Conservation (phyloP, 2,113 vertebrate species). For the Syngnathoides biaculeatus region DNA sequence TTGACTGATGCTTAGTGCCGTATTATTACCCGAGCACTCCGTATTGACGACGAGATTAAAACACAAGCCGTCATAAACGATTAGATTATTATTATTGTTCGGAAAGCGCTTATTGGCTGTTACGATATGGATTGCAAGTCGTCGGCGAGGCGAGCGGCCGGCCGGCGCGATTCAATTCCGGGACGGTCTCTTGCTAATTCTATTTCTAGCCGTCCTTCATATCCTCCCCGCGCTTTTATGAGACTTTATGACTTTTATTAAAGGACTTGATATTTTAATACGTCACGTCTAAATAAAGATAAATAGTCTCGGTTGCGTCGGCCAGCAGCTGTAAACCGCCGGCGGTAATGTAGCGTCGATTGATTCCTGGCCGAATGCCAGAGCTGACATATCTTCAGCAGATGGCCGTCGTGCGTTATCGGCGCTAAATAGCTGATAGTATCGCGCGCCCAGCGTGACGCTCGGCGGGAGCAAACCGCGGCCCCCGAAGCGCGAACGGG, state of each 20-base stretch:
- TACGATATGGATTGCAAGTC: neutral
- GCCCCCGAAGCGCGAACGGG: slow-evolving; percentile 6
- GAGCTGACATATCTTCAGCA: slow-evolving; percentile 35
- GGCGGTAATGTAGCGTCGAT: slow-evolving; percentile 32
- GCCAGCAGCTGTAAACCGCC: slow-evolving; percentile 32
- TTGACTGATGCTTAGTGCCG: neutral
- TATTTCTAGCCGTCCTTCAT: slow-evolving; percentile 6
- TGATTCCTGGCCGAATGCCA: slow-evolving; percentile 37
- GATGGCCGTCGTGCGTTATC: slow-evolving; percentile 40
- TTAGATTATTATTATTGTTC: neutral
- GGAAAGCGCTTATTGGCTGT: neutral
- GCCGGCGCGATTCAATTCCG: neutral
- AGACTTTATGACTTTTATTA: slow-evolving; percentile 12
- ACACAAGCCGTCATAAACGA: neutral
- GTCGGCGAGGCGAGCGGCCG: neutral
- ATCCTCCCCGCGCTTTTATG: neutral
- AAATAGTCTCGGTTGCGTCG: slow-evolving; percentile 9
- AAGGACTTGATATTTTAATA: neutral
- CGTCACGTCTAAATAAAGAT: slow-evolving; percentile 16
- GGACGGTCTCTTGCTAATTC: neutral
- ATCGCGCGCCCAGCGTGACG: slow-evolving; percentile 18
- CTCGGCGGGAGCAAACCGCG: slow-evolving; percentile 17
- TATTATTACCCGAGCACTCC: neutral
- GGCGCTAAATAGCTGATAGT: slow-evolving; percentile 37
- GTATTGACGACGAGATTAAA: neutral